Evolutionary conservation across 2,113 vertebrate species (phyloP).

Genomic region (Ochotona curzoniae): DNA sequence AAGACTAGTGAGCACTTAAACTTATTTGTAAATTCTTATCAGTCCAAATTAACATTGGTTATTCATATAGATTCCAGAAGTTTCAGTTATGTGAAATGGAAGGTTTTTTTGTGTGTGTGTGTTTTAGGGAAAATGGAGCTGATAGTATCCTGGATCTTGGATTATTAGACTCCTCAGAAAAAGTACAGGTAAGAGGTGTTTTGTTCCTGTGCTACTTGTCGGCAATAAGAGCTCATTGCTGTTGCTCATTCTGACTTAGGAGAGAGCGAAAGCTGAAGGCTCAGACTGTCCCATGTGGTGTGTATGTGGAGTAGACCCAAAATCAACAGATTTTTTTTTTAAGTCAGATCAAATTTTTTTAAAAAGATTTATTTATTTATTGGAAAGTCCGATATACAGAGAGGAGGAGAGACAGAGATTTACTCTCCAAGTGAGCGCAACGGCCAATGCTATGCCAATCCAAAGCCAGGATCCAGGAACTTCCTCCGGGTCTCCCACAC

Average conservation of each 20-base stretch:
- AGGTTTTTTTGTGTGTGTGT: slow-evolving; percentile 40
- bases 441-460: no score
- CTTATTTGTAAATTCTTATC: background rate
- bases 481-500: no score
- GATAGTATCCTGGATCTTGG: slow-evolving; percentile 99
- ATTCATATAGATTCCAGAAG: slow-evolving; percentile 5
- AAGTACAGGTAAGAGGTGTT: slow-evolving; percentile 93
- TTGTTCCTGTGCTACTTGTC: slow-evolving; percentile 15
- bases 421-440: no score
- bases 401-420: no score
- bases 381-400: no score
- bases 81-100: slow-evolving; percentile 21
- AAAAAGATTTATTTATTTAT: no score
- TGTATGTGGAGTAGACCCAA: background rate
- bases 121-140: slow-evolving; percentile 96
- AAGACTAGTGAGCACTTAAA: background rate
- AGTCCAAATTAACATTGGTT: background rate
- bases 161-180: slow-evolving; percentile 96
- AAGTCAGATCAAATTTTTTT: no score
- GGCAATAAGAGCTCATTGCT: background rate
- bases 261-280: background rate
- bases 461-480: no score
- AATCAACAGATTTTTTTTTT: background rate
- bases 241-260: background rate
- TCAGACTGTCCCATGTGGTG: background rate